Evolutionary conservation across 2,888 invertebrate genomes (phyloP), one percentile per base, ranked within the genome.

Genomic region (Mycalesis mineus): DNA sequence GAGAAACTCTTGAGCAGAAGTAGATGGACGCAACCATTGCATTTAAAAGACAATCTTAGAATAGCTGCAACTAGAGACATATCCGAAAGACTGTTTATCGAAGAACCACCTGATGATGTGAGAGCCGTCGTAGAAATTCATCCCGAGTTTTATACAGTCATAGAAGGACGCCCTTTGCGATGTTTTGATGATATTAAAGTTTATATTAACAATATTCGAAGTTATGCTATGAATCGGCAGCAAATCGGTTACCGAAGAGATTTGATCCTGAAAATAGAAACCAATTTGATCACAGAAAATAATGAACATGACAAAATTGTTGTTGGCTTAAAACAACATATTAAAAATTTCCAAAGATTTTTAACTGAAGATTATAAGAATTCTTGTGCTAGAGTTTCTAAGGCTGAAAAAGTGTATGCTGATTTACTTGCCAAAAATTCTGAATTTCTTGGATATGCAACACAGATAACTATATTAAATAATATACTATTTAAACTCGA

Each of bases 121-220:
- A 88, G 90, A 64, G 91, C 92, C 1, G 91, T 93, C 49, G 84
- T 92, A 13, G 93, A 94, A 75, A 88, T 93, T 39, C 93, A 94
- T 72, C 92, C 93, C 0, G 90, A 92, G 62, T 94, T 93, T 74
- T 94, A 92, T 71, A 89, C 90, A 0, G 91, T 92, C 37, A 88
- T 93, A 36, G 91, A 91, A 74, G 93, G 93, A 7, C 87, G 93
- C 33, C 91, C 92, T 0, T 83, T 92, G 28, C 83, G 90, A 50
- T 90, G 91, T 66, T 91, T 88, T 64, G 91, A 93, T 63, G 92
- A 91, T 60, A 84, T 91, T 49, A 84, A 89, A 63, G 84, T 91
- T 7, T 94, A 94, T 69, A 74, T 93, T 3, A 82, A 83, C 33
- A 91, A 92, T 57, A 86, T 89, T 55, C 81, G 91, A 29, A 69